These are phyloP conservation scores for Carettochelys insculpta DNA, from an alignment of 2,113 vertebrate genomes.

Conservation along the genomic window DNA sequence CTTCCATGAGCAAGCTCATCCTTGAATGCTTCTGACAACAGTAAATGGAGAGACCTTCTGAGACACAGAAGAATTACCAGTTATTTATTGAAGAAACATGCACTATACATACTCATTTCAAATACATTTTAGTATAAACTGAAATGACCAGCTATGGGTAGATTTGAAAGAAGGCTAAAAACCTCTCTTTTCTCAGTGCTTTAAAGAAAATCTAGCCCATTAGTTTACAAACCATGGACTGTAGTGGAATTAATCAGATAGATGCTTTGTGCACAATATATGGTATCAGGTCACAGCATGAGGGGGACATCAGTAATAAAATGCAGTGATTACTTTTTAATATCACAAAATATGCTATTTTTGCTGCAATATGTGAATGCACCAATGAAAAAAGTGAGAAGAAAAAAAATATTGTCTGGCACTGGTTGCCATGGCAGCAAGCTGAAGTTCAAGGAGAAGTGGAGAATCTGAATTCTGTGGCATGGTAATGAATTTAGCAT, in stretches of 20 bases:
- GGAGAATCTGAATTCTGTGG: conserved; percentile 75
- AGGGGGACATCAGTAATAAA: not conserved
- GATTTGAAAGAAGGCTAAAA: not conserved
- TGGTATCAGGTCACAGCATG: not conserved
- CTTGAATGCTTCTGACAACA: not conserved
- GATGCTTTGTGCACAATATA: not conserved
- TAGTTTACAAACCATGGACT: conserved; percentile 29
- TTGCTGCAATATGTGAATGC: conserved; percentile 54
- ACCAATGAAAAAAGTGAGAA: conserved; percentile 58
- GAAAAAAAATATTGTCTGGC: conserved; percentile 57
- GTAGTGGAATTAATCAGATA: conserved; percentile 24
- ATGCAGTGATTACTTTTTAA: not conserved
- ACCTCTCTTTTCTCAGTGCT: not conserved
- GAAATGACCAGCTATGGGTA: conserved; percentile 33
- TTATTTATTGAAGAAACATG: conserved; percentile 28
- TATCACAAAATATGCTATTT: conserved; percentile 54
- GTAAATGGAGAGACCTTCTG: not conserved
- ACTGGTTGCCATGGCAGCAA: conserved; percentile 77
- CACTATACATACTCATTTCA: not conserved
- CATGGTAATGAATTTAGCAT: conserved; percentile 83
- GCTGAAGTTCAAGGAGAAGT: conserved; percentile 75
- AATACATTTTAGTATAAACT: conserved; percentile 20
- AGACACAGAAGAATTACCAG: not conserved
- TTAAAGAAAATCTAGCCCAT: not conserved
- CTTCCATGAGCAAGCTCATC: conserved; percentile 2